Conservation (phyloP, 2,888 invertebrate genomes). For the Eristalis pertinax region DNA sequence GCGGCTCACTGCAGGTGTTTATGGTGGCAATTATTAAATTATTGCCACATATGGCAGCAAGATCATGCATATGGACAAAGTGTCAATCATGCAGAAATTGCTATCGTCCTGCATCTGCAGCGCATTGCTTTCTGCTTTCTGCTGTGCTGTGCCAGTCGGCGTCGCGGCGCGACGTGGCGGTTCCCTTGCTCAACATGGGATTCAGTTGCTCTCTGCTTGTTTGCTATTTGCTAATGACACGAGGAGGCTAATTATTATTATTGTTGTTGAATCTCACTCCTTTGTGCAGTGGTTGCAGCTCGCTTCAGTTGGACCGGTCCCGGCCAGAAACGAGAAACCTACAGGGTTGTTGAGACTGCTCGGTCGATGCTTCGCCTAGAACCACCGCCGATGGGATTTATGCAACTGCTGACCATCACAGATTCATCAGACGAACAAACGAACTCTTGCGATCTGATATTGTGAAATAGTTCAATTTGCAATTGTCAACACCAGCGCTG, state of each 20-base stretch:
- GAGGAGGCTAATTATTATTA: slow-evolving; percentile 66
- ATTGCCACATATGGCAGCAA: slow-evolving; percentile 72
- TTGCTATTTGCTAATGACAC: slow-evolving; percentile 72
- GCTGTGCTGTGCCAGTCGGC: neutral
- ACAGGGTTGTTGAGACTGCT: slow-evolving; percentile 50
- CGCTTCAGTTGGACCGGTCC: slow-evolving; percentile 29
- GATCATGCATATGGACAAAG: slow-evolving; percentile 76
- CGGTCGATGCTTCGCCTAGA: slow-evolving; percentile 60
- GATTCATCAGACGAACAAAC: slow-evolving; percentile 1
- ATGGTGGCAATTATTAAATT: slow-evolving; percentile 70
- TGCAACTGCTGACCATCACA: slow-evolving; percentile 60
- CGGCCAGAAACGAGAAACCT: slow-evolving; percentile 46
- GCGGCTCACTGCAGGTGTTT: slow-evolving; percentile 67
- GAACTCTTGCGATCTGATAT: slow-evolving; percentile 40
- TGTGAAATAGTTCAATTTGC: slow-evolving; percentile 69
- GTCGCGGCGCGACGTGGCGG: neutral
- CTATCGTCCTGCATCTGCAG: slow-evolving; percentile 73
- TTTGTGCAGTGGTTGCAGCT: slow-evolving; percentile 14
- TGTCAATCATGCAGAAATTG: slow-evolving; percentile 78
- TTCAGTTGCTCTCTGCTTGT: slow-evolving; percentile 61
- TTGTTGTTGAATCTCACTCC: slow-evolving; percentile 32
- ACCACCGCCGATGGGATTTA: slow-evolving; percentile 48
- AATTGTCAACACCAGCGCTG: slow-evolving; percentile 57
- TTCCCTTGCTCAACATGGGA: slow-evolving; percentile 66
- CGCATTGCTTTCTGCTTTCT: slow-evolving; percentile 5